Conservation (phyloP, 2,888 invertebrate species). For the Trachelus tabidus region DNA sequence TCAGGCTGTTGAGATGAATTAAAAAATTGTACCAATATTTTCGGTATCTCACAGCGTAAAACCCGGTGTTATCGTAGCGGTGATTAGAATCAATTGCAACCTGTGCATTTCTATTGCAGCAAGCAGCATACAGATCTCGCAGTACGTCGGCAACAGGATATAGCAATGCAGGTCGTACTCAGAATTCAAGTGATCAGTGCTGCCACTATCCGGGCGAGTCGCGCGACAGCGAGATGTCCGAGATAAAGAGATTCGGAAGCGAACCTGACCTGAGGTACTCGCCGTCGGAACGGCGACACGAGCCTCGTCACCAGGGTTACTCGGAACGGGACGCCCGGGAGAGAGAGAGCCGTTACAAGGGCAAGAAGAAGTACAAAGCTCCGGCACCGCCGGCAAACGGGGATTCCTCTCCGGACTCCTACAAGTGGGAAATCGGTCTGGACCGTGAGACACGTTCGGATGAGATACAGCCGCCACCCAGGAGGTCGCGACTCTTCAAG, state of each 20-base stretch:
- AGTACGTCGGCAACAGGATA: slow-evolving; percentile 51
- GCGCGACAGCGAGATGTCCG: slow-evolving; percentile 53
- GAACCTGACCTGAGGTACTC: slow-evolving; percentile 76
- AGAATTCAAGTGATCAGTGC: slow-evolving; percentile 25
- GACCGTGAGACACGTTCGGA: slow-evolving; percentile 64
- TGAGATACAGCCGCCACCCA: slow-evolving; percentile 51
- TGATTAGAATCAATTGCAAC: too few relatives aligned
- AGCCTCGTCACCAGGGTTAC: slow-evolving; percentile 45
- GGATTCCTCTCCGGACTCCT: slow-evolving; percentile 72
- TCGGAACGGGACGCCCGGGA: slow-evolving; percentile 67
- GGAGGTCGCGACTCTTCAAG: slow-evolving; percentile 78
- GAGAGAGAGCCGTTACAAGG: slow-evolving; percentile 64
- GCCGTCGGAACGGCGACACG: slow-evolving; percentile 32
- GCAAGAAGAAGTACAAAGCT: slow-evolving; percentile 83
- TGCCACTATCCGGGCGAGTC: slow-evolving; percentile 46
- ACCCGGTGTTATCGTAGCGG: too few relatives aligned
- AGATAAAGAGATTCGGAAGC: slow-evolving; percentile 76
- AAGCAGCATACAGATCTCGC: slow-evolving; percentile 47
- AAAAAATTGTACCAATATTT: too few relatives aligned
- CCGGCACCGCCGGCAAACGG: slow-evolving; percentile 73
- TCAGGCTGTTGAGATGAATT: too few relatives aligned
- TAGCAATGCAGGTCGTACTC: background rate
- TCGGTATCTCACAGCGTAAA: too few relatives aligned
- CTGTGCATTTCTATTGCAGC: slow-evolving; percentile 31
- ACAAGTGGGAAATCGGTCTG: slow-evolving; percentile 68